Base-by-base conservation (phyloP, 2,113 vertebrate species). In the Perccottus glenii region DNA sequence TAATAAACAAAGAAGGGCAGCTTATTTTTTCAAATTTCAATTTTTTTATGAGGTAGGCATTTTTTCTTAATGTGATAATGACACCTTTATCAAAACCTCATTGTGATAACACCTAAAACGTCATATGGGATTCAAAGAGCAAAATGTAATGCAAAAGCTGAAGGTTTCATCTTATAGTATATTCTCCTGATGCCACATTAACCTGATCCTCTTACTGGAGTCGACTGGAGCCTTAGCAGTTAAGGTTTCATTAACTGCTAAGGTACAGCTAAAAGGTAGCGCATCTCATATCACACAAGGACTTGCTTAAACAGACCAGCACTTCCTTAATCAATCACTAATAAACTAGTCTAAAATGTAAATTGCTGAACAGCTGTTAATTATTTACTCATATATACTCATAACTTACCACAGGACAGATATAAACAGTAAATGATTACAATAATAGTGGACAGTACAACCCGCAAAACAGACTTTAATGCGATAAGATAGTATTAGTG, bases 151-250 rank as follows among this genome's bases (percentile, higher is more conserved):
- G 62, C 74, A 74, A 60, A 73, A 75, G 60, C 83, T 63, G 45
- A 51, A 42, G 81, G 82, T 89, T 85, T 80, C 89, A 82, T 52
- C 69, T 73, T 69, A 70, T 87, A 81, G 81, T 87, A 80, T 80
- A 81, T 79, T 78, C 49, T 78, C 67, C 75, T 88, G 77, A 84
- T 82, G 75, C 59, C 64, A 79, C 67, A 47, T 75, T 65, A 87
- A 91, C 80, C 70, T 53, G 73, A 88, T 84, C 68, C 70, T 45
- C 70, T 86, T 68, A 73, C 65, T 59, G 48, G 60, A 87, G 60
- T 33, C 43, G 16, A 47, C 44, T 19, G 43, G 10, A 51, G 48
- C 32, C 68, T 67, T 45, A 70, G 58, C 70, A 55, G 78, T 67
- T 83, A 73, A 38, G 27, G 63, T 71, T 85, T 73, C 80, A 51